Percentiles rank a stretch among this genome's conserved stretches.
Evolutionary conservation across 2,797 vertebrate species (phyloP).

Genomic region (Potorous gilbertii): DNA sequence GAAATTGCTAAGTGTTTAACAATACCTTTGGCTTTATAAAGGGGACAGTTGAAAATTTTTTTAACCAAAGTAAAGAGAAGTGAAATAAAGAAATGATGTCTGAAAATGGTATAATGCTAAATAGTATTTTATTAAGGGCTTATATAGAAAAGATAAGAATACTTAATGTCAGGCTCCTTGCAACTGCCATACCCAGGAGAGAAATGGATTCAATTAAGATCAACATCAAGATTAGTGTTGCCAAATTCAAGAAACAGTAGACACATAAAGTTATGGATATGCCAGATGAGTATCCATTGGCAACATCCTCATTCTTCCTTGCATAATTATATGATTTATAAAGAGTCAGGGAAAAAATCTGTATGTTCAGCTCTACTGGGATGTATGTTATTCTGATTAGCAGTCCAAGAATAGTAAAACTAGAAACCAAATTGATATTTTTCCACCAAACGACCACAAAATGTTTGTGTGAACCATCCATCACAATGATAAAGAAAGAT

Average conservation of each 20-base stretch:
- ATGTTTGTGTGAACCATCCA: constrained; percentile 44
- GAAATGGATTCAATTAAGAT: constrained; percentile 61
- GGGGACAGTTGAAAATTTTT: not conserved
- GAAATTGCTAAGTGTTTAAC: not conserved
- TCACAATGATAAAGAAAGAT: constrained; percentile 61
- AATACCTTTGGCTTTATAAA: not conserved
- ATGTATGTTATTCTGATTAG: constrained; percentile 58
- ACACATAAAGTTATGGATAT: not conserved
- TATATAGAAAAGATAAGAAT: constrained; percentile 27
- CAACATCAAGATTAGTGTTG: constrained; percentile 3
- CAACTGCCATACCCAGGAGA: not conserved
- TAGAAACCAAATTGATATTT: constrained; percentile 49
- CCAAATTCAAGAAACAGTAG: constrained; percentile 32
- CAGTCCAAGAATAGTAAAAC: constrained; percentile 50
- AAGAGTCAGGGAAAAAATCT: constrained; percentile 39
- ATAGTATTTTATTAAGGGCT: not conserved
- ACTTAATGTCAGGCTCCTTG: constrained; percentile 24
- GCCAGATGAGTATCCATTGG: constrained; percentile 7
- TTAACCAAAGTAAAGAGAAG: not conserved
- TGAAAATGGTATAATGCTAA: constrained; percentile 12
- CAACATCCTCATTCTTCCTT: constrained; percentile 26
- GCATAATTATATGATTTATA: constrained; percentile 49
- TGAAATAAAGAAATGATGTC: not conserved
- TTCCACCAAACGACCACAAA: constrained; percentile 20
- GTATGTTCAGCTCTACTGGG: not conserved